Conservation (phyloP, 2,113 vertebrate genomes). For the Takifugu flavidus region DNA sequence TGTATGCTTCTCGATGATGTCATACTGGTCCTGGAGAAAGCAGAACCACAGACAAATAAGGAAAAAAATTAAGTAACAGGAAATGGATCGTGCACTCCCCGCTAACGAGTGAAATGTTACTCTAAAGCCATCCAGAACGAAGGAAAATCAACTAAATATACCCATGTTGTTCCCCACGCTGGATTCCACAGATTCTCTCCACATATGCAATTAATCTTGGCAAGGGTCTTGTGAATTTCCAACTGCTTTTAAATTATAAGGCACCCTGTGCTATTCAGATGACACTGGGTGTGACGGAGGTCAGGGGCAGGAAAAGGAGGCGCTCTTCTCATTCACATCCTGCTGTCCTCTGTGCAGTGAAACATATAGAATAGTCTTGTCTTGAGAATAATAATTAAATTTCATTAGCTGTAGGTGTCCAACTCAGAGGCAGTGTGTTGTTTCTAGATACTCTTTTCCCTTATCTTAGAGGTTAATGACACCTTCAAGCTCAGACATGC, state of each 20-base stretch:
- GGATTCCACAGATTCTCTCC: slow-evolving; percentile 44
- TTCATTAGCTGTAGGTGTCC: not conserved
- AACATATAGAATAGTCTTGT: not conserved
- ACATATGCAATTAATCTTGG: slow-evolving; percentile 34
- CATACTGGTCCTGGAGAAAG: slow-evolving; percentile 81
- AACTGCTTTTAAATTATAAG: slow-evolving; percentile 27
- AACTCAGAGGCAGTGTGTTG: not conserved
- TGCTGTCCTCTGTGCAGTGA: slow-evolving; percentile 3
- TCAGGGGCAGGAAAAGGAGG: slow-evolving; percentile 40
- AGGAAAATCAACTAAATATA: slow-evolving; percentile 5
- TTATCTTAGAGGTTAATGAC: slow-evolving; percentile 18
- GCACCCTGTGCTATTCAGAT: not conserved
- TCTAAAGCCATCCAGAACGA: slow-evolving; percentile 20
- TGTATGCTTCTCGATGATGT: slow-evolving; percentile 86
- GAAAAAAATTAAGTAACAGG: slow-evolving; percentile 16
- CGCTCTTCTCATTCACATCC: slow-evolving; percentile 24
- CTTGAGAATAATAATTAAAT: not conserved
- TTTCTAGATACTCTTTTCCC: slow-evolving; percentile 3
- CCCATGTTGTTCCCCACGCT: not conserved
- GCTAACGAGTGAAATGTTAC: slow-evolving; percentile 20
- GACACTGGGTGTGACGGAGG: slow-evolving; percentile 10
- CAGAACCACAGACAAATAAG: slow-evolving; percentile 46
- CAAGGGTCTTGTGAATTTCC: slow-evolving; percentile 28
- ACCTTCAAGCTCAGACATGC: slow-evolving; percentile 61
- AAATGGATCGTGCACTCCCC: slow-evolving; percentile 11